These are phyloP conservation scores for Clamator glandarius DNA, from an alignment of 2,797 vertebrate species.

Conservation along the genomic window DNA sequence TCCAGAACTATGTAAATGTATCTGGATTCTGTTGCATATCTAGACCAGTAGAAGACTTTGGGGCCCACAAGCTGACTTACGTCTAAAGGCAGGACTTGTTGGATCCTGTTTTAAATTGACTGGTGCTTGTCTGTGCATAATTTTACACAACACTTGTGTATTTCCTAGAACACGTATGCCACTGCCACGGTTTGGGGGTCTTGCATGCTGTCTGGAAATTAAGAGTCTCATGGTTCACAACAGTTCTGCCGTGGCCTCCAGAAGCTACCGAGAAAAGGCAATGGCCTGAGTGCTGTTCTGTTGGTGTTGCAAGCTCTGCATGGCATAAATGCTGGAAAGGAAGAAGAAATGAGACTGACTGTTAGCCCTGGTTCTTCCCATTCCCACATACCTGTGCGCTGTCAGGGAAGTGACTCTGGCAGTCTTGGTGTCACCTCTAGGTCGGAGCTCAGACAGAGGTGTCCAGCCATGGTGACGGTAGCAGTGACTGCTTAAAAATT, in stretches of 20 bases:
- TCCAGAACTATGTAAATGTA: not conserved
- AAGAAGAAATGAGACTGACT: not conserved
- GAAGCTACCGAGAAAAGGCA: not conserved
- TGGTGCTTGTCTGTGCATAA: not conserved
- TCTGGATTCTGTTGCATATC: not conserved
- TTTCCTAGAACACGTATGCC: not conserved
- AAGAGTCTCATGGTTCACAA: accelerated
- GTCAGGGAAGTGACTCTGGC: not conserved
- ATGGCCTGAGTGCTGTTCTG: not conserved
- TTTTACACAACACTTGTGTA: accelerated
- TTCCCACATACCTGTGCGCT: accelerated
- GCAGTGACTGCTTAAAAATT: not conserved
- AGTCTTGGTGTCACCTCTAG: not conserved
- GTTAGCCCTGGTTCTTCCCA: not conserved
- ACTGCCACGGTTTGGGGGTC: no score
- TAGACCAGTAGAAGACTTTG: not conserved
- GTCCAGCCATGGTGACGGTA: not conserved
- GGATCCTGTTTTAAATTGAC: not conserved
- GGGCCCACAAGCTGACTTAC: not conserved
- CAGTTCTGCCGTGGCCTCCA: not conserved
- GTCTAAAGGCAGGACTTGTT: not conserved
- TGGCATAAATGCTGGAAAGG: not conserved
- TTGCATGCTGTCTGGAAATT: not conserved
- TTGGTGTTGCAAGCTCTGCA: not conserved
- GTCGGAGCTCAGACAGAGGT: not conserved